Base-by-base conservation (phyloP, 1,140 invertebrate genomes). In the Gonioctena quinquepunctata region DNA sequence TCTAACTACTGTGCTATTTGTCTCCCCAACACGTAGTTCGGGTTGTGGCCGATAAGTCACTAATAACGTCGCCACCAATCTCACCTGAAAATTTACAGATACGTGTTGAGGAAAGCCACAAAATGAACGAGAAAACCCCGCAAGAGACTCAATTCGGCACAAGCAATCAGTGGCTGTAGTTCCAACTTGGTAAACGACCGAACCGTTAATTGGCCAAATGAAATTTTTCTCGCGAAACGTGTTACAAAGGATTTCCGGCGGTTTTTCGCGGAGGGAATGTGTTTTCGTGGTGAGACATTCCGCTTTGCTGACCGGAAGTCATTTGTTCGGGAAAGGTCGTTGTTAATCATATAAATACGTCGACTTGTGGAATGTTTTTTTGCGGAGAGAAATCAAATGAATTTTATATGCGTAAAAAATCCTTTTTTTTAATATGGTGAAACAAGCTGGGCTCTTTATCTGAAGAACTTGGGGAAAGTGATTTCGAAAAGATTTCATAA, bases 201-300 rank as follows among this genome's bases (percentile, higher is more conserved):
- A 25, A 27, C 60, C 21, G 27, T 27, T 62, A 62, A 62, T 62
- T 62, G 60, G 60, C 42, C 42, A 42, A 62, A 62, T 62, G 60
- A 62, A 62, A 62, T 62, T 62, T 48, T 62, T 62, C 27, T 19
- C 16, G 16, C n/a, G 60, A 54, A 62, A 62, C 60, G 26, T 62
- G 60, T 28, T 33, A 42, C 18, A 33, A 62, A 27, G 26, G 33
- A 42, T 42, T 62, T 48, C 60, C 60, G 18, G 23, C 23, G 56
- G 56, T 59, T 26, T n/a, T 59, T 59, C n/a, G 23, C n/a, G n/a
- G 56, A 16, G 25, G 26, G 26, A 59, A 59, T 59, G 23, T 59
- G 56, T 59, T 59, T 59, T 59, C 21, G 2, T 42, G 11, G 33
- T n/a, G 23, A 59, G 56, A 25, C n/a, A 59, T 59, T 59, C 26